Evolutionary conservation across 2,797 vertebrate genomes (phyloP).

Genomic region (Triplophysa bombifrons): DNA sequence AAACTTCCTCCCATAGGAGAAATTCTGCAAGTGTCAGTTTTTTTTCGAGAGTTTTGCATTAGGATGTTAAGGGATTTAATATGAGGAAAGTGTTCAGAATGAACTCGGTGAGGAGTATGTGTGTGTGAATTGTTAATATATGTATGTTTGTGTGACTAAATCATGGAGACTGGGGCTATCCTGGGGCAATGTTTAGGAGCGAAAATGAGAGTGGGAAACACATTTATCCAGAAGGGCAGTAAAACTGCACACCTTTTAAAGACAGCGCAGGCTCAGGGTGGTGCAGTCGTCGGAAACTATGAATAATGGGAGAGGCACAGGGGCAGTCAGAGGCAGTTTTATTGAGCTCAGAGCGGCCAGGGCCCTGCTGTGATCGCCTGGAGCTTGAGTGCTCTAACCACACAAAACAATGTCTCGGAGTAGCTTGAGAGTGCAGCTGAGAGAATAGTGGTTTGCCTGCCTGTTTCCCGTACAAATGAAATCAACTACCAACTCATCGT

Average conservation of each 20-base stretch:
- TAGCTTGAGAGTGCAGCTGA: constrained; percentile 17
- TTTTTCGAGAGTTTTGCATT: background rate
- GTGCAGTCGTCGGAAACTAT: constrained; percentile 60
- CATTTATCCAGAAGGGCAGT: constrained; percentile 56
- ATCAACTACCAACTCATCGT: background rate
- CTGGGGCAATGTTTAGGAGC: constrained; percentile 38
- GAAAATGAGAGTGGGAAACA: constrained; percentile 41
- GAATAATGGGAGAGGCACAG: constrained; percentile 56
- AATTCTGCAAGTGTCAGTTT: constrained; percentile 21
- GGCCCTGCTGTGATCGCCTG: constrained; percentile 55
- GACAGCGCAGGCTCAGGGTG: constrained; percentile 29
- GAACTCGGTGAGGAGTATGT: background rate
- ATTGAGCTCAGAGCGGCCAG: constrained; percentile 52
- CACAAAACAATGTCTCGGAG: constrained; percentile 39
- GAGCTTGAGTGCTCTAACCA: constrained; percentile 47
- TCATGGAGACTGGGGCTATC: constrained; percentile 10
- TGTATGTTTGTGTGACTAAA: constrained; percentile 15
- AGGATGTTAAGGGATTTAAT: constrained; percentile 35
- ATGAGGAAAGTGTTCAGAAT: constrained; percentile 34
- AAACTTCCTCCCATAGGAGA: constrained; percentile 22
- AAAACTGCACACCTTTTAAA: constrained; percentile 51
- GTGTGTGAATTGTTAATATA: constrained; percentile 30
- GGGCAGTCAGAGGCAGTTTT: constrained; percentile 53
- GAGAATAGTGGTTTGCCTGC: constrained; percentile 39
- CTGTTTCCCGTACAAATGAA: constrained; percentile 23